Conservation (phyloP, 30 jellyfish, hydroid and myxozoan genomes). For the Aurelia aurita region DNA sequence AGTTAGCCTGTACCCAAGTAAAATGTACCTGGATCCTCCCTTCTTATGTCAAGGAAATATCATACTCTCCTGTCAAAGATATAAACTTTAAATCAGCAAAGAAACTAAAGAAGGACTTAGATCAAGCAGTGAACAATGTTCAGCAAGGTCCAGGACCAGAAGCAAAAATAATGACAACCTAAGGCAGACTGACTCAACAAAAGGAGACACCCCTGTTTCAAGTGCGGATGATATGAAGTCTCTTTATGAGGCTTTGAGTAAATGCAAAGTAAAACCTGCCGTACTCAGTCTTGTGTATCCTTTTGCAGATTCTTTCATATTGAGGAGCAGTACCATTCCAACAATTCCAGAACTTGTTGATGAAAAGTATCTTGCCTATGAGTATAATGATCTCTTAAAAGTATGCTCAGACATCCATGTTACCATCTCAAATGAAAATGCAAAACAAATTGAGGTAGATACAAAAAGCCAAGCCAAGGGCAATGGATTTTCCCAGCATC, state of each 20-base stretch:
- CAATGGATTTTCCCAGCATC: constrained; percentile 45
- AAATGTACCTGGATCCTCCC: constrained; percentile 33
- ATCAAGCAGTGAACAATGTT: constrained; percentile 3
- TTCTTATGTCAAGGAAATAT: constrained; percentile 35
- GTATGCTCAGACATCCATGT: constrained; percentile 41
- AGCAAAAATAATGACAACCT: not conserved
- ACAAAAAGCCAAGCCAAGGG: constrained; percentile 58
- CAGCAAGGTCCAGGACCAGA: not conserved
- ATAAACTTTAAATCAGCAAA: constrained; percentile 14
- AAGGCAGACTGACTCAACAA: not conserved
- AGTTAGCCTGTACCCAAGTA: constrained; percentile 31
- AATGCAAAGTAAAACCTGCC: constrained; percentile 26
- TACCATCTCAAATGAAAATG: constrained; percentile 33
- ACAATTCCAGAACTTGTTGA: constrained; percentile 13
- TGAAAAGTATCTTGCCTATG: constrained; percentile 16
- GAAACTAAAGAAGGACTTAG: constrained; percentile 32
- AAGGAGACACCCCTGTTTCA: constrained; percentile 26
- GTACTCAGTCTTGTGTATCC: constrained; percentile 25
- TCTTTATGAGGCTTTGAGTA: constrained; percentile 18
- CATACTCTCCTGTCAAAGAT: constrained; percentile 25
- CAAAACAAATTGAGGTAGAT: constrained; percentile 33
- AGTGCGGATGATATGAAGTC: constrained; percentile 3
- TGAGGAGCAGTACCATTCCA: constrained; percentile 9
- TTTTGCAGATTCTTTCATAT: constrained; percentile 14
- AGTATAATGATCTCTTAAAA: constrained; percentile 10